Evolutionary conservation across 2,888 invertebrate genomes (phyloP).

Genomic region (Phalangium opilio): DNA sequence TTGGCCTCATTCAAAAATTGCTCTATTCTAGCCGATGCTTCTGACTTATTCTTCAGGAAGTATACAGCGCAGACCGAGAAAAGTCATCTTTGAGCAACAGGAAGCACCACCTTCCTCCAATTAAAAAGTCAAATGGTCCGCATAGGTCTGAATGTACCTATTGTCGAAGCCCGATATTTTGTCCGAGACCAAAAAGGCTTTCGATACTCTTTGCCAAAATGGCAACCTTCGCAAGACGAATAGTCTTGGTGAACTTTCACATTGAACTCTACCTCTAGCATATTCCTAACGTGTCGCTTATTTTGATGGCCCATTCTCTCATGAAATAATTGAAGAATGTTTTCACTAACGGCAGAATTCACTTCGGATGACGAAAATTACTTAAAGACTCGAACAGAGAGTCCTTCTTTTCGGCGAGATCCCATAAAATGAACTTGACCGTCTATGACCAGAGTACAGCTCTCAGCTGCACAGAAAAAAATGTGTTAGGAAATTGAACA

Average conservation of each 20-base stretch:
- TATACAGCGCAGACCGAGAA: constrained; percentile 8
- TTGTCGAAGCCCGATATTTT: too few species aligned
- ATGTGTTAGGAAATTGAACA: too few species aligned
- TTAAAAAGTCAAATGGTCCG: constrained; percentile 9
- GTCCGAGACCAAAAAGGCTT: constrained; percentile 5
- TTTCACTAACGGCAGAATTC: too few species aligned
- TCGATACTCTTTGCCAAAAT: constrained; percentile 5
- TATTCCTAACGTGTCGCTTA: background rate
- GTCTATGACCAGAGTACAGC: too few species aligned
- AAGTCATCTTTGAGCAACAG: constrained; percentile 15
- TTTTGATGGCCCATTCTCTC: constrained; percentile 2
- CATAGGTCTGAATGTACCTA: constrained; percentile 12
- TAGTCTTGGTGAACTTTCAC: constrained; percentile 1
- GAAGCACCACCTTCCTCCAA: constrained; percentile 8
- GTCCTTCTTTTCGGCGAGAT: too few species aligned
- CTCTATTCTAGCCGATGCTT: background rate
- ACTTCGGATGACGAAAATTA: too few species aligned
- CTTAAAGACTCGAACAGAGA: too few species aligned
- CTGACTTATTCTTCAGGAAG: constrained; percentile 6
- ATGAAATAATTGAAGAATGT: constrained; percentile 2
- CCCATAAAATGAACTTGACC: too few species aligned
- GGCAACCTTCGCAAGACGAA: constrained; percentile 3
- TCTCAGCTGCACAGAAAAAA: too few species aligned
- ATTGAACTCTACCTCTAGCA: background rate
- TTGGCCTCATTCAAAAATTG: background rate